Conservation (phyloP, 2,888 invertebrate species). For the Aspidiotus destructor region DNA sequence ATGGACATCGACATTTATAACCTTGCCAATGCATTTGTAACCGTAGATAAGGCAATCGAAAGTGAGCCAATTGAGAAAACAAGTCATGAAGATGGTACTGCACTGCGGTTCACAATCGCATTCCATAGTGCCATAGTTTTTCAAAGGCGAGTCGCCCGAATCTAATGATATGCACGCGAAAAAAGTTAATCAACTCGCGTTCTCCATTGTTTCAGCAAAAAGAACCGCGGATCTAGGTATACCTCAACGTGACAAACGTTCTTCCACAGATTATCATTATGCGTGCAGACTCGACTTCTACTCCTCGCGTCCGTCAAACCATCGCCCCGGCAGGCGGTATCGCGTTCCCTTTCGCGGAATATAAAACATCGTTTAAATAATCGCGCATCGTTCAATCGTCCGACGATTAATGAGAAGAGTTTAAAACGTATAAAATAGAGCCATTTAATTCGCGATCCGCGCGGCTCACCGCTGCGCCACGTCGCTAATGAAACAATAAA, state of each 20-base stretch:
- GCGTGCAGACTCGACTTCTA: not conserved
- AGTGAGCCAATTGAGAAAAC: conserved; percentile 2
- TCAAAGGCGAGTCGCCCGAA: not conserved
- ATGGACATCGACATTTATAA: not conserved
- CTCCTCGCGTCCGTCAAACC: not conserved
- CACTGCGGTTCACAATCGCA: not conserved
- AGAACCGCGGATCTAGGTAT: not conserved
- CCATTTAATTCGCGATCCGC: not conserved
- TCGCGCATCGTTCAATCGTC: not conserved
- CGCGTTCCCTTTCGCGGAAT: not conserved
- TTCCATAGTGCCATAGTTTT: not conserved
- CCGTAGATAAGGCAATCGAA: not conserved
- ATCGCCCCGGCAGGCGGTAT: not conserved
- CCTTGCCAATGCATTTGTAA: not conserved
- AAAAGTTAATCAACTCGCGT: conserved; percentile 2
- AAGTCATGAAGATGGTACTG: conserved; percentile 2
- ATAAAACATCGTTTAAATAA: not conserved
- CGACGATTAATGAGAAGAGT: not conserved
- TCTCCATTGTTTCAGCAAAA: not conserved
- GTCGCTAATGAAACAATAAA: not conserved
- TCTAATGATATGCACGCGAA: not conserved
- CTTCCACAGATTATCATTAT: not conserved
- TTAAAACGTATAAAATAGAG: not conserved
- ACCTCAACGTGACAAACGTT: not conserved
- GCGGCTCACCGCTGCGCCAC: not conserved